phyloP scores from a whole-genome alignment of 2,113 vertebrate species.

The Catagonus wagneri region DNA sequence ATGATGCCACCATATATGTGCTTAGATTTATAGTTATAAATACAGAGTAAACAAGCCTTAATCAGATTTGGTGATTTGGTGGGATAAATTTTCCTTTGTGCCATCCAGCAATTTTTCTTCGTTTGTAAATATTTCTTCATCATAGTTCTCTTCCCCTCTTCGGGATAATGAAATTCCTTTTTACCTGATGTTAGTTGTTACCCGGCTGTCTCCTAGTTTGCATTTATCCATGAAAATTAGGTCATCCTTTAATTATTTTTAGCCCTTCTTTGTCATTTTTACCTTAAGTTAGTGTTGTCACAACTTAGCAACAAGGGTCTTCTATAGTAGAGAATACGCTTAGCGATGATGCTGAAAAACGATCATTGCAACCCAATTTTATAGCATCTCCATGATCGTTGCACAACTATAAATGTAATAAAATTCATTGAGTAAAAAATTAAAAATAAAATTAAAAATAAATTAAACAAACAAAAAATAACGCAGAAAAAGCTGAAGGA shows the following conservation, averaged over 20 bases:
- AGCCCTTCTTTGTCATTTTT: background rate
- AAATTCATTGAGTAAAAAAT: too few species aligned
- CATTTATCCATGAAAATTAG: too few species aligned
- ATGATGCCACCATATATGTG: too few species aligned
- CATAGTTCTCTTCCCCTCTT: background rate
- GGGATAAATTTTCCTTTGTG: background rate
- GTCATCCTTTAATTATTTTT: background rate
- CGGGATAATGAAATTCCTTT: background rate
- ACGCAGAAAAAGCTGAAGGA: background rate
- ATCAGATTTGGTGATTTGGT: background rate
- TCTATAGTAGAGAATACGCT: background rate
- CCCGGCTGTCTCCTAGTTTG: background rate
- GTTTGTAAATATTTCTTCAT: background rate
- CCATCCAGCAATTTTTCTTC: background rate
- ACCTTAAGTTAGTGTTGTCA: background rate
- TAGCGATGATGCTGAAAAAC: background rate
- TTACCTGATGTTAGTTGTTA: background rate
- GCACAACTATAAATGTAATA: too few species aligned
- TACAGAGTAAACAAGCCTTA: background rate
- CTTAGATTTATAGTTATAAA: background rate
- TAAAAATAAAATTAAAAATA: too few species aligned
- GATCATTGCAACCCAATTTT: too few species aligned
- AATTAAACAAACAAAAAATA: background rate
- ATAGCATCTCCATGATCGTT: too few species aligned
- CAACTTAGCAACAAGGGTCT: background rate